Conservation (phyloP, 2,888 invertebrate genomes). For the Zelleria hepariella region DNA sequence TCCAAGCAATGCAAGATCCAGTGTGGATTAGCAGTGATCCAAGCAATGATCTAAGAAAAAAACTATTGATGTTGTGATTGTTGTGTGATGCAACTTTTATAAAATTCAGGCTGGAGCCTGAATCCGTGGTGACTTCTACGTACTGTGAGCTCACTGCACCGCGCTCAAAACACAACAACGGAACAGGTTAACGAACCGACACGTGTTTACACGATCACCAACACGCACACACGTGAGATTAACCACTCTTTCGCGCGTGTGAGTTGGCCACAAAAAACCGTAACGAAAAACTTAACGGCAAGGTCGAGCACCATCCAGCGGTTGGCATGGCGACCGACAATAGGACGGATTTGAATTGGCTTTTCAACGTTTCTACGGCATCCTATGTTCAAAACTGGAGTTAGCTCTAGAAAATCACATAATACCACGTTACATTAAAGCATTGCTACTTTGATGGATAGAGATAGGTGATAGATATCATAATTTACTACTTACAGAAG, state of each 20-base stretch:
- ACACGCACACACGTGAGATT: neutral
- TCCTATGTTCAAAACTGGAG: too few species aligned
- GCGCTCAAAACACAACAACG: constrained; percentile 17
- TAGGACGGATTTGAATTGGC: neutral
- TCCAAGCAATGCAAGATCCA: too few species aligned
- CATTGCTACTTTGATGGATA: too few species aligned
- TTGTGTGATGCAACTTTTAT: too few species aligned
- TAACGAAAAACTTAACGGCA: neutral
- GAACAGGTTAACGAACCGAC: constrained; percentile 48
- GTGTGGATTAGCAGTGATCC: too few species aligned
- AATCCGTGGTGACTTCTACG: neutral
- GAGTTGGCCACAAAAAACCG: neutral
- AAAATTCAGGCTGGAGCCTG: too few species aligned
- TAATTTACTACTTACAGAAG: too few species aligned
- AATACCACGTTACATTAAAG: too few species aligned
- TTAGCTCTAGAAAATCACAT: too few species aligned
- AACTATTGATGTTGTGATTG: too few species aligned
- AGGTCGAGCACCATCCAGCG: neutral
- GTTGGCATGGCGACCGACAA: neutral
- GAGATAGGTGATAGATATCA: too few species aligned
- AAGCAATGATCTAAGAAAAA: too few species aligned
- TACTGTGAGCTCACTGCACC: neutral
- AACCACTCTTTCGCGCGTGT: neutral
- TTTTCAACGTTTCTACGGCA: neutral
- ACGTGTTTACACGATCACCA: constrained; percentile 41